Evolutionary conservation across 37 sponge, comb jelly and placozoan species (phyloP), one percentile per base, ranked within the genome.

Genomic region (Axinella damicornis): DNA sequence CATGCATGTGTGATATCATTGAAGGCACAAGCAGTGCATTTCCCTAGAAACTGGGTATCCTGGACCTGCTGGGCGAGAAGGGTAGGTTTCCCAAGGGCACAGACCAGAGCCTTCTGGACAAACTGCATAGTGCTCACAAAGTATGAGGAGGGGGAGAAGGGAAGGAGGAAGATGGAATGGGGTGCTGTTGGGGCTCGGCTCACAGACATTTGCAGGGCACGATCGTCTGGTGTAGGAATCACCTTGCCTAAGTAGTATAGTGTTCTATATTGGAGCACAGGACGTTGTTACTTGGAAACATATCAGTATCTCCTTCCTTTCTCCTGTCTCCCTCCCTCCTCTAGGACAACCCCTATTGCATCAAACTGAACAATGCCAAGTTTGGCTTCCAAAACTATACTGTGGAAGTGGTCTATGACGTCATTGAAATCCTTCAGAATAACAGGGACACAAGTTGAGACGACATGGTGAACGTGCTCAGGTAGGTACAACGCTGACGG

Each of bases 341-440:
- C 39, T 57, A 92, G 95, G 87, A 89, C 33, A 96, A 98, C 74
- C 17, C 80, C 27, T 98, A 83, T 86, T 98, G 95, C 81, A 73
- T 96, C 76, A 94, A 96, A 66, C 97, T 96, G 57, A 92, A 87
- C 86, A 79, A 88, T 70, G 67, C 87, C 27, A 92, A 96, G 91
- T 98, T 96, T 89, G 99, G 99, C 18, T 93, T 98, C 85, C 59
- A 86, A 20, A 97, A 98, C 79, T 98, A 98, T 71, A 97, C 99
- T 24, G 99, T 97, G 0, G 95, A 98, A 36, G 99, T 98, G 69
- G 84, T 90, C 56, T 94, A 97, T 70, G 89, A 94, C 22, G 84
- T 88, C 30, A 85, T 63, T 17, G 98, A 95, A 1, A 78, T 95
- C 39, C 78, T 97, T 53, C 95, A 95, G 76, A 97, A 97, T 89